Percentiles rank a stretch among this genome's conserved stretches.
Conservation (phyloP, 2,113 vertebrate species). For the Rhea pennata region DNA sequence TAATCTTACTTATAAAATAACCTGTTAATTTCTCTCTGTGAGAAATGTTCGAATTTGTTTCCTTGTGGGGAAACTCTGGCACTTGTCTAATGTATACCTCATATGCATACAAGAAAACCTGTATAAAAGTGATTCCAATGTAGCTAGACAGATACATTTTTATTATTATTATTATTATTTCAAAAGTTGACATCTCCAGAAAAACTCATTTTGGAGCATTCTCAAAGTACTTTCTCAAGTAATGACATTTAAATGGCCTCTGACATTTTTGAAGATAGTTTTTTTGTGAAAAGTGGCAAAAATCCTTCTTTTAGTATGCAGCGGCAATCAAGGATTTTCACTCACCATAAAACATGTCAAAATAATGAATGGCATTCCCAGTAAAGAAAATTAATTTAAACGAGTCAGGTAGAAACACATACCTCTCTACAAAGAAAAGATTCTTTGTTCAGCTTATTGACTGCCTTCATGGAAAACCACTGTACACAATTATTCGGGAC, state of each 20-base stretch:
- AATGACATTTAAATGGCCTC: conserved; percentile 29
- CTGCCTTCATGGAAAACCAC: not conserved
- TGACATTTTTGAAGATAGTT: conserved; percentile 5
- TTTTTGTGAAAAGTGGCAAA: conserved; percentile 22
- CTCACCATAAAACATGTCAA: conserved; percentile 31
- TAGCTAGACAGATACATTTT: not conserved
- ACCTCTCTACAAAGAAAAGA: not conserved
- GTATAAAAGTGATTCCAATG: not conserved
- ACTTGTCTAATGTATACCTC: not conserved
- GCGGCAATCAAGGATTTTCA: conserved; percentile 2
- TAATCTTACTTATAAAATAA: not conserved
- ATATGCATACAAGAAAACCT: not conserved
- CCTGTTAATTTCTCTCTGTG: not conserved
- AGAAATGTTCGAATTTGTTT: not conserved
- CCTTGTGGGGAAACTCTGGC: not conserved
- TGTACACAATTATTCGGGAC: not conserved
- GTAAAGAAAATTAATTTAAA: conserved; percentile 68
- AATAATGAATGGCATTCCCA: conserved; percentile 36
- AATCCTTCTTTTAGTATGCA: not conserved
- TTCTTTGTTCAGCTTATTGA: conserved; percentile 54
- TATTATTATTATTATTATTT: not conserved
- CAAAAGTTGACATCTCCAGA: not conserved
- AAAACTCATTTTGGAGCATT: conserved; percentile 1
- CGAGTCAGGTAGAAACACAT: conserved; percentile 44
- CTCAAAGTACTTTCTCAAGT: conserved; percentile 6